phyloP scores from a whole-genome alignment of 2,888 invertebrate species.

The Tholera decimalis region DNA sequence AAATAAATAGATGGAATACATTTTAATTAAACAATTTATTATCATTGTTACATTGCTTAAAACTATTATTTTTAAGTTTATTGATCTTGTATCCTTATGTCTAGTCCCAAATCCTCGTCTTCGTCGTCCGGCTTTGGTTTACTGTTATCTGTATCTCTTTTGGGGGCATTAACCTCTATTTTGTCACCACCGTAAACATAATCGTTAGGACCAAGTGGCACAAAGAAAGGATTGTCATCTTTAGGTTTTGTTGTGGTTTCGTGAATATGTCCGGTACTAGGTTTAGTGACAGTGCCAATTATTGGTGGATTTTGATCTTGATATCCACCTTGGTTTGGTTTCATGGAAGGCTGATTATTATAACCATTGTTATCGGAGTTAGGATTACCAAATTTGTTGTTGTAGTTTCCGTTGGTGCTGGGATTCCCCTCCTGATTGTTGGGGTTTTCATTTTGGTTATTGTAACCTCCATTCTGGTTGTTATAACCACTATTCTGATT shows the following conservation, averaged over 20 bases:
- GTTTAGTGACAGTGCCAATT: constrained; percentile 13
- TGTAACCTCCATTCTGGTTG: neutral
- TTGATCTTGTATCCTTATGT: constrained; percentile 79
- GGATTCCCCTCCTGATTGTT: constrained; percentile 27
- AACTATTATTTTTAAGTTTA: constrained; percentile 41
- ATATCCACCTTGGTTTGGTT: constrained; percentile 42
- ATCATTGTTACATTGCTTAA: neutral
- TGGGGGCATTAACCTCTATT: constrained; percentile 78
- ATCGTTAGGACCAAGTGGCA: constrained; percentile 80
- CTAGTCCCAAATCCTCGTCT: constrained; percentile 79
- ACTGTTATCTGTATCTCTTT: constrained; percentile 75
- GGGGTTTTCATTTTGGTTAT: constrained; percentile 6
- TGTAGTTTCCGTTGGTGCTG: constrained; percentile 12
- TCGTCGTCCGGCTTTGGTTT: constrained; percentile 67
- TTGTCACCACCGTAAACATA: constrained; percentile 77
- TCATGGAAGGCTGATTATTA: constrained; percentile 43
- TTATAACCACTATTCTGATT: constrained; percentile 5
- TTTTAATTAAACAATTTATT: neutral
- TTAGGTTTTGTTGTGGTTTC: constrained; percentile 72
- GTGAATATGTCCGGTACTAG: constrained; percentile 33
- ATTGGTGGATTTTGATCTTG: constrained; percentile 35
- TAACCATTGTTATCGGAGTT: constrained; percentile 39
- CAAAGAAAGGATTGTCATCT: constrained; percentile 72
- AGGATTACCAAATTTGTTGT: constrained; percentile 32
- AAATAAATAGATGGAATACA: constrained; percentile 2